Evolutionary conservation across 2,888 invertebrate genomes (phyloP), one percentile per base, ranked within the genome.

Genomic region (Leptinotarsa rubiginosa): DNA sequence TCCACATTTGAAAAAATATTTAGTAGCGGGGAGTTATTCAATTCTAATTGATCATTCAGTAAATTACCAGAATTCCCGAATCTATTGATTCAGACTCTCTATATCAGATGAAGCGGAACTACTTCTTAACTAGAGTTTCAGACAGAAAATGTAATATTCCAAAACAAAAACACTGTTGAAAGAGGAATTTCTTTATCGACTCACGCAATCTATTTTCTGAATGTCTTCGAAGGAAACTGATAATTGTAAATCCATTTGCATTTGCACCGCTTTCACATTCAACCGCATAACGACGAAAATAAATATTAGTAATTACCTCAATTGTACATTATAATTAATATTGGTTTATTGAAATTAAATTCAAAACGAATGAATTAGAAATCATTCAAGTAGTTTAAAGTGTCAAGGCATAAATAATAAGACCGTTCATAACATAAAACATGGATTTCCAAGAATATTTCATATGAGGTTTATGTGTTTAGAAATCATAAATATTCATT

Each of bases 261-360:
- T 56, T 56, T 16, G 22, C 56, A 25, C 13, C 56, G 56, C 56
- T 56, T 56, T 56, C 56, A 56, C 56, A 56, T 56, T 56, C 56
- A 56, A 56, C 56, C 56, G 56, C 56, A 25, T 56, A 56, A 56
- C 22, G 5, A 56, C 22, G 22, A 4, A 22, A 56, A 22, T 13
- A 56, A 56, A 56, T 22, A 56, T 15, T 56, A 22, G 52, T 56
- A 56, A 56, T 56, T 15, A 22, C 56, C 22, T 15, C n/a, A 13
- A 41, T 41, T 41, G 41, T 56, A 22, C 13, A 22, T 22, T 20
- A 20, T 22, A 56, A 22, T 22, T 56, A 12, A 56, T 22, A 56
- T 56, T 56, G 56, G 56, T 22, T 22, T 22, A 56, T 22, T 56
- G 13, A 56, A 56, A 25, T 56, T 4, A 15, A 56, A 56, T 25